A percentile compares a stretch with the other conserved stretches of the same genome.
These are phyloP conservation scores for Samia ricini DNA, from an alignment of 1,140 invertebrate species.

Conservation along the genomic window DNA sequence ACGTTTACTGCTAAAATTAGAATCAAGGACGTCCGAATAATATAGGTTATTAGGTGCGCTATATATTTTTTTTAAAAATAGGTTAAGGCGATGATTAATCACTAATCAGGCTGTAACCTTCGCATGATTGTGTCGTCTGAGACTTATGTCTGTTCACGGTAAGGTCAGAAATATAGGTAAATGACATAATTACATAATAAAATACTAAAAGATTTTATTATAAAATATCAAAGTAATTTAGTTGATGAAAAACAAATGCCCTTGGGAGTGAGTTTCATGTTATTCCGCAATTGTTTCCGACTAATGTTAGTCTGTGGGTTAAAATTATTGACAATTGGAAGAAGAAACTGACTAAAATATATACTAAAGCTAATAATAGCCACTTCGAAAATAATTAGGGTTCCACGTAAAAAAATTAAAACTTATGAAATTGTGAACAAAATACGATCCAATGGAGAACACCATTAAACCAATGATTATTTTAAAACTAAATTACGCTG, in stretches of 20 bases:
- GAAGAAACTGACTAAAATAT: too few relatives aligned
- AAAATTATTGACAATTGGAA: too few relatives aligned
- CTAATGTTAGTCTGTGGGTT: too few relatives aligned
- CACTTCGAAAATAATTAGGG: too few relatives aligned
- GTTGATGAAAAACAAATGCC: background rate
- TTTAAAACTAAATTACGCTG: too few relatives aligned
- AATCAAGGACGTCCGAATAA: conserved; percentile 11
- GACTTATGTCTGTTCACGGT: background rate
- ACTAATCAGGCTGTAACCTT: background rate
- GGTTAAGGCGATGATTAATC: background rate
- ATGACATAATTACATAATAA: background rate
- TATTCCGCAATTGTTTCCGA: too few relatives aligned
- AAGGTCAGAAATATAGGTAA: background rate
- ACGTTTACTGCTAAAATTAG: conserved; percentile 8
- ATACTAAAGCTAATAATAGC: too few relatives aligned
- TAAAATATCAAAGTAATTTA: background rate
- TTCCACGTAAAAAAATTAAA: too few relatives aligned
- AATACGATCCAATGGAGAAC: too few relatives aligned
- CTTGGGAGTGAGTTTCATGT: background rate
- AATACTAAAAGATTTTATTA: too few relatives aligned
- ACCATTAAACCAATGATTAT: too few relatives aligned
- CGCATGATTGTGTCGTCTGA: background rate
- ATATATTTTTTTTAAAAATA: background rate
- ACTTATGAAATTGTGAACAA: too few relatives aligned
- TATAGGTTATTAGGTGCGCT: background rate